Conservation (phyloP, 1,140 invertebrate species). For the Eurytemora carolleeae region DNA sequence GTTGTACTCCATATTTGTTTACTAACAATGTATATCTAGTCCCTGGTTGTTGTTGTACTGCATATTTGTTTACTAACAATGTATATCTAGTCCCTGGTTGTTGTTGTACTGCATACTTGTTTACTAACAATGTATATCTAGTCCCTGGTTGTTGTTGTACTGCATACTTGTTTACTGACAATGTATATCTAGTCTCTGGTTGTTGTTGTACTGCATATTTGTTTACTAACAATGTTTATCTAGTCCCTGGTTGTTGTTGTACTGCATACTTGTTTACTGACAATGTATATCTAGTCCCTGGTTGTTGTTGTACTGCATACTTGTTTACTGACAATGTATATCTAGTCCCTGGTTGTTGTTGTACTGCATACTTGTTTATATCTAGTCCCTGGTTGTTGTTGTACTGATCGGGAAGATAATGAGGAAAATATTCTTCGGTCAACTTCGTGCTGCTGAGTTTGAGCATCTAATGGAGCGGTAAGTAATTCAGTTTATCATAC, state of each 20-base stretch:
- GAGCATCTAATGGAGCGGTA: constrained; percentile 88
- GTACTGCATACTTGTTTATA: constrained; percentile 74
- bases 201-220: too few relatives aligned
- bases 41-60: too few relatives aligned
- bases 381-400: constrained; percentile 90
- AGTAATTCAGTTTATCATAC: too few relatives aligned
- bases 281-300: not conserved
- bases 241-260: constrained; percentile 13
- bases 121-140: too few relatives aligned
- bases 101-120: too few relatives aligned
- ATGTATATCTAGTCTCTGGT: too few relatives aligned
- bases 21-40: too few relatives aligned
- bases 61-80: too few relatives aligned
- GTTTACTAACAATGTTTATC: not conserved
- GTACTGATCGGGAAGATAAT: constrained; percentile 83
- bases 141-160: too few relatives aligned
- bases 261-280: constrained; percentile 3
- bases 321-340: constrained; percentile 1
- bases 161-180: too few relatives aligned
- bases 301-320: constrained; percentile 1
- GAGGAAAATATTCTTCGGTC: constrained; percentile 92
- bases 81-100: too few relatives aligned
- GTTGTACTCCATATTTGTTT: too few relatives aligned
- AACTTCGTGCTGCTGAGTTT: constrained; percentile 84
- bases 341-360: constrained; percentile 19